Evolutionary conservation across 2,888 invertebrate species (phyloP), one percentile per base, ranked within the genome.

Genomic region (Cepaea hortensis): DNA sequence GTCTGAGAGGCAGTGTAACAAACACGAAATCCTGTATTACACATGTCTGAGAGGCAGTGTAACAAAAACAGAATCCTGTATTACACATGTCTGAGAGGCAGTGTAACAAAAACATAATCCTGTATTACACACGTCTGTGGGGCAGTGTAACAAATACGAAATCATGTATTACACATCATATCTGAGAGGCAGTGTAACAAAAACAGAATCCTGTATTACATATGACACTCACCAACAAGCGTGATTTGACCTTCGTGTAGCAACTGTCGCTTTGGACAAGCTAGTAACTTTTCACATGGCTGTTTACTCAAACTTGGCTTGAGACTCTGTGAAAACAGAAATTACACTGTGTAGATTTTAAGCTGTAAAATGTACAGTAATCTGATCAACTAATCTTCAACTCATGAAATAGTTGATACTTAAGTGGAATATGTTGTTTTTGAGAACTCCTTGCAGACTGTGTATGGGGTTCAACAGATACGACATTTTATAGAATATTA

Each of bases 201-300:
- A 55, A 9, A 55, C 55, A 9, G 55, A 35, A 35, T 55, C 7
- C 11, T 55, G 6, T 55, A 55, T 55, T 20, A 50, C 20, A 76
- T 7, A 62, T 76, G 11, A 5, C 13, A 87, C 92, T 87, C 89
- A 95, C 95, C 95, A 90, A 95, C 93, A 75, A 95, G 91, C 73
- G 94, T 94, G 15, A 96, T 91, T 20, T 91, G 95, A 92, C 94
- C 96, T 94, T 95, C 95, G 88, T 95, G 94, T 4, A 95, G 89
- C 3, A 95, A 92, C 89, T 95, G 95, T 77, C 95, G 90, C 55
- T 95, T 93, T 0, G 95, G 95, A 91, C 95, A 95, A 20, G 96
- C 95, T 88, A 96, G 94, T 11, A 96, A 94, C 77, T 95, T 94
- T 91, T 96, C 96, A 93, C 96, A 96, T 3, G 96, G 96, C 91